Percentiles rank a stretch among this genome's conserved stretches.
These are phyloP conservation scores for Gymnopithys bicolor DNA, from an alignment of 2,797 vertebrate genomes.

Conservation along the genomic window DNA sequence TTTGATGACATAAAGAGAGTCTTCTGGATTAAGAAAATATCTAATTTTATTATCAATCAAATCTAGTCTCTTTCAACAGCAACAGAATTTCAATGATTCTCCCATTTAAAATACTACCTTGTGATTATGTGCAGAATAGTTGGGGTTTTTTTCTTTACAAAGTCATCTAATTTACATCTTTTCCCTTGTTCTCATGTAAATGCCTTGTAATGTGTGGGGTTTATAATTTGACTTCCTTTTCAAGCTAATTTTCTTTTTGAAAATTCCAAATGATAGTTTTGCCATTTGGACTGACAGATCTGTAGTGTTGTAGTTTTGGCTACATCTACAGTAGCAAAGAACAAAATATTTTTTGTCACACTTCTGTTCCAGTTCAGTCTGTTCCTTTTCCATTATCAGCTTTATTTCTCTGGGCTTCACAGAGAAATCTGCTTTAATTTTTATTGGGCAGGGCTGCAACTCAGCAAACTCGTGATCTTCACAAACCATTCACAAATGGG, in stretches of 20 bases:
- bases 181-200: neutral
- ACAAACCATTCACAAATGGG: conserved; percentile 46
- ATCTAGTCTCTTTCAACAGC: neutral
- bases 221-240: neutral
- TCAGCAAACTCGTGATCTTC: neutral
- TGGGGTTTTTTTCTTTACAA: neutral
- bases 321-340: conserved; percentile 45
- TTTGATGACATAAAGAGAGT: neutral
- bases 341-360: conserved; percentile 68
- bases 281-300: conserved; percentile 47
- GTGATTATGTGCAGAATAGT: neutral
- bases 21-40: neutral
- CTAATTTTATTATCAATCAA: neutral
- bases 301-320: conserved; percentile 68
- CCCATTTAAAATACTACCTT: neutral
- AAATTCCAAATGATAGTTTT: neutral
- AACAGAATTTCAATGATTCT: neutral
- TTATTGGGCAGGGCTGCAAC: conserved; percentile 3
- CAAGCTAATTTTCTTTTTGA: neutral
- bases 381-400: conserved; percentile 48
- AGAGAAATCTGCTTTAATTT: conserved; percentile 58
- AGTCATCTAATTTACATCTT: neutral
- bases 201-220: neutral
- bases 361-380: conserved; percentile 62
- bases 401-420: conserved; percentile 14